Conservation (phyloP, 1,140 invertebrate genomes). For the Drosophila setifemur region DNA sequence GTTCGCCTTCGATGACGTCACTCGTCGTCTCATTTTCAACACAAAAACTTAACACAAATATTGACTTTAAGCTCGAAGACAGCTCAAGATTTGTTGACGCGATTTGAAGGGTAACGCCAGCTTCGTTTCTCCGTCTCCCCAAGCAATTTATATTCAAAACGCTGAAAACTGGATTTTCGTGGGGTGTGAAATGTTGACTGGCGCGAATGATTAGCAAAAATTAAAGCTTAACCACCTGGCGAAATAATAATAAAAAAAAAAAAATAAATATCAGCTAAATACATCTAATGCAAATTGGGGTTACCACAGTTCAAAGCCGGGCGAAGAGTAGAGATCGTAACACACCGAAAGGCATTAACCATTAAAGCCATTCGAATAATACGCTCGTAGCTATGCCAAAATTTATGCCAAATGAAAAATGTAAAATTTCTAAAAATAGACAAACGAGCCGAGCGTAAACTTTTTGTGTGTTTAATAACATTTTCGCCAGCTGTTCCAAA, state of each 20-base stretch:
- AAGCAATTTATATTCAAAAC: conserved; percentile 25
- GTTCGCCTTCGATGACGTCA: conserved; percentile 23
- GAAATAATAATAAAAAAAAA: conserved; percentile 2
- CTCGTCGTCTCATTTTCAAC: not conserved
- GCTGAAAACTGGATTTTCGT: conserved; percentile 27
- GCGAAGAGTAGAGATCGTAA: conserved; percentile 19
- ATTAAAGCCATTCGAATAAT: conserved; percentile 36
- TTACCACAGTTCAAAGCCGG: conserved; percentile 29
- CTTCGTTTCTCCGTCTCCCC: conserved; percentile 3
- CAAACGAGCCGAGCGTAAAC: conserved; percentile 49
- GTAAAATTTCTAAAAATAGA: conserved; percentile 61
- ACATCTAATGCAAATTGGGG: conserved; percentile 39
- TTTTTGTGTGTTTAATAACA: conserved; percentile 47
- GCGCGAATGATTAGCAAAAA: conserved; percentile 64
- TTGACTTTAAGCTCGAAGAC: conserved; percentile 20
- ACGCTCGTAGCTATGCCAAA: conserved; percentile 34
- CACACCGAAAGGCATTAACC: conserved; percentile 8
- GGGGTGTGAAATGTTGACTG: conserved; percentile 41
- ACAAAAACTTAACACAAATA: conserved; percentile 8
- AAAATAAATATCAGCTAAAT: conserved; percentile 18
- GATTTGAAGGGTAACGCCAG: conserved; percentile 18
- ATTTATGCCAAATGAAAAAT: conserved; percentile 32
- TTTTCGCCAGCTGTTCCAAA: conserved; percentile 62
- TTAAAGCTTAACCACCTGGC: conserved; percentile 61
- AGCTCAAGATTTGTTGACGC: conserved; percentile 33